A percentile compares a stretch with the other conserved stretches of the same genome.
Conservation (phyloP, 1,140 invertebrate genomes). For the Carposina sasakii region DNA sequence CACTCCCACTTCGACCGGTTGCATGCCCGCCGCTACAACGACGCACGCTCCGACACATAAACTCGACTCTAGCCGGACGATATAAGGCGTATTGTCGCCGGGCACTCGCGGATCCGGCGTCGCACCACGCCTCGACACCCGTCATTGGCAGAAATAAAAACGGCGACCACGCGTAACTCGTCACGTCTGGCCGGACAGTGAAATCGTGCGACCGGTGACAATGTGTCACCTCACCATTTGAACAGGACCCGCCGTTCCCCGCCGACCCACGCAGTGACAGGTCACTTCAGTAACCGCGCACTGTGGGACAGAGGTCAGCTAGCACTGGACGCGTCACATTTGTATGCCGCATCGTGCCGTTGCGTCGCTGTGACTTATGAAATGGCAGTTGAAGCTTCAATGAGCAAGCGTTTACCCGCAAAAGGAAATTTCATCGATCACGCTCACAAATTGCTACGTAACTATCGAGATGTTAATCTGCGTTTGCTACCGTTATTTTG, state of each 20-base stretch:
- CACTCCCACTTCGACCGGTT: constrained; percentile 62
- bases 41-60: constrained; percentile 11
- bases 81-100: constrained; percentile 21
- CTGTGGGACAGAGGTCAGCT: constrained; percentile 28
- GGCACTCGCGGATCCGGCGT: constrained; percentile 38
- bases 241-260: constrained; percentile 34
- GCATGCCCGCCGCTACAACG: constrained; percentile 29
- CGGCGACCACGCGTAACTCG: constrained; percentile 65
- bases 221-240: constrained; percentile 52
- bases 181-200: constrained; percentile 66
- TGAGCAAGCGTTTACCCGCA: constrained; percentile 58
- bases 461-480: constrained; percentile 63
- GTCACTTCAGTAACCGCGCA: neutral
- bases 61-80: constrained; percentile 37
- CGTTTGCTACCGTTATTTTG: constrained; percentile 61
- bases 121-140: constrained; percentile 65
- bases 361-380: constrained; percentile 59
- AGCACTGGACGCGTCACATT: constrained; percentile 31
- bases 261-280: neutral
- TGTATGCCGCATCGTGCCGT: constrained; percentile 40
- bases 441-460: constrained; percentile 60
- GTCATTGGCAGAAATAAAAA: constrained; percentile 73
- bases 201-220: constrained; percentile 66
- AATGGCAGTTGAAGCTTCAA: constrained; percentile 63
- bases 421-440: constrained; percentile 61